Conservation (phyloP, 2,113 vertebrate species). For the Falco punctatus region DNA sequence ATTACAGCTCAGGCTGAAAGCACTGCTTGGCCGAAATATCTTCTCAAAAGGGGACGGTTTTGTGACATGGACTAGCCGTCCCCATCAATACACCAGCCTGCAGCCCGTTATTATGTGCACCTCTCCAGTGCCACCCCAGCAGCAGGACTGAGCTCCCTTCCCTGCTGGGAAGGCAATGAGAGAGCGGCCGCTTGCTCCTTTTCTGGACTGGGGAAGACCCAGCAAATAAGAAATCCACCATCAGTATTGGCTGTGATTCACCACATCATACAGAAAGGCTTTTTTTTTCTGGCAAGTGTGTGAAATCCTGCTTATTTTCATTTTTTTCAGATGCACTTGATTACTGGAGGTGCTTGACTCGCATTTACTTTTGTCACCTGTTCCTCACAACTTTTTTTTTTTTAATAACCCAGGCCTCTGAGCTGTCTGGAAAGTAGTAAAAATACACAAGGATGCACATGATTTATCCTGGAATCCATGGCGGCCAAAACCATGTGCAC, state of each 20-base stretch:
- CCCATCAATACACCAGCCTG: no score
- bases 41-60: no score
- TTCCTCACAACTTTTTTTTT: background rate
- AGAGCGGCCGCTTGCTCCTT: background rate
- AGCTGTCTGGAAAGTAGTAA: background rate
- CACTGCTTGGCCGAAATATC: no score
- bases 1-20: no score
- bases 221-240: background rate
- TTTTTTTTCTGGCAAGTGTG: background rate
- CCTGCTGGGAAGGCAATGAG: background rate
- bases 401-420: background rate
- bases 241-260: background rate
- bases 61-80: no score
- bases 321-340: background rate
- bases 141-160: background rate
- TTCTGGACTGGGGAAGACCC: background rate
- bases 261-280: background rate
- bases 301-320: background rate
- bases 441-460: background rate
- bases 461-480: background rate
- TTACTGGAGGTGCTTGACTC: background rate
- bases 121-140: background rate
- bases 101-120: no score
- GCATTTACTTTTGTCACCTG: background rate
- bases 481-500: background rate